Conservation (phyloP, 2,113 vertebrate genomes). For the Periophthalmus modestus region DNA sequence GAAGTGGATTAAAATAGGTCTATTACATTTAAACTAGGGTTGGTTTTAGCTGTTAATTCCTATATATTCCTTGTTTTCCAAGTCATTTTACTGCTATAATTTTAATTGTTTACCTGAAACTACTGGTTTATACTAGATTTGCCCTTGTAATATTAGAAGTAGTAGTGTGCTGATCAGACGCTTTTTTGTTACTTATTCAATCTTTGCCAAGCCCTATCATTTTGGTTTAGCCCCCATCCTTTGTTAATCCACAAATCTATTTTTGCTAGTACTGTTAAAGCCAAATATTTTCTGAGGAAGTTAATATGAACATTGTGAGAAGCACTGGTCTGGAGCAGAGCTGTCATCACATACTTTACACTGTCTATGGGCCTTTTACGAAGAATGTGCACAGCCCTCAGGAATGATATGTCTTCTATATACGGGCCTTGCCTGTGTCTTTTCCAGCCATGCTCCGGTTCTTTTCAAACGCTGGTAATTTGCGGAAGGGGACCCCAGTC, state of each 20-base stretch:
- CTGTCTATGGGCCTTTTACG: slow-evolving; percentile 3
- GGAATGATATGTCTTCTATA: slow-evolving; percentile 35
- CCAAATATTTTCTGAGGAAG: neutral
- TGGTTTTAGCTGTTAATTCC: too few species aligned
- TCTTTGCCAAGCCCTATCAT: neutral
- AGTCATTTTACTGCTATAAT: too few species aligned
- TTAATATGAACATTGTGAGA: neutral
- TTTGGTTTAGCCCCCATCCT: neutral
- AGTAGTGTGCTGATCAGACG: neutral
- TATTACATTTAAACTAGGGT: too few species aligned
- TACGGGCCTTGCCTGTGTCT: slow-evolving; percentile 38
- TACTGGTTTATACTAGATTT: too few species aligned
- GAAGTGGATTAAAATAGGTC: too few species aligned
- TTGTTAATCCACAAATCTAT: neutral
- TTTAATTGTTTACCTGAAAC: too few species aligned
- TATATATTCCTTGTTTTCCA: too few species aligned
- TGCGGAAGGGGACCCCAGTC: slow-evolving; percentile 58
- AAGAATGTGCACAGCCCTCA: slow-evolving; percentile 40
- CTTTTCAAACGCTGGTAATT: slow-evolving; percentile 62
- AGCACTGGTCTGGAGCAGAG: slow-evolving; percentile 14
- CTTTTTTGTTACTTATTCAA: neutral
- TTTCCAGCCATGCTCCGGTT: slow-evolving; percentile 42
- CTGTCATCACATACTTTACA: slow-evolving; percentile 37
- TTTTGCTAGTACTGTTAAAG: neutral
- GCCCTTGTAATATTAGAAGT: neutral